Base-by-base conservation (phyloP, 1,140 invertebrate genomes). In the Cherax quadricarinatus region DNA sequence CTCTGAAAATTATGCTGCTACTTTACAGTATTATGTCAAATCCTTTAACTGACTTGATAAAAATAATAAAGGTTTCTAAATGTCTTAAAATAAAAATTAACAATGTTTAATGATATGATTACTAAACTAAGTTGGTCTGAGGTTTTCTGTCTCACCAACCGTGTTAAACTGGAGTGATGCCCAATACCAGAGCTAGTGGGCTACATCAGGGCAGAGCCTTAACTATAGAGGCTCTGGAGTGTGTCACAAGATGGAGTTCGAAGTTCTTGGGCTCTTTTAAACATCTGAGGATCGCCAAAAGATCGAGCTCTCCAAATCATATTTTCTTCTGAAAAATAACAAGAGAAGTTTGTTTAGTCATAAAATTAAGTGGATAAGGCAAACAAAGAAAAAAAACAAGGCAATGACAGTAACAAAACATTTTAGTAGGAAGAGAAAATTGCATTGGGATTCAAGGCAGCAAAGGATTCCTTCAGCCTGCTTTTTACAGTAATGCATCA, bases 171-270 rank as follows among this genome's bases (percentile, higher is more conserved):
- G 84, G 41, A 73, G 57, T 70, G 18, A 49, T 16, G 66, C 24
- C 48, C 48, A 70, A 21, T 21, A 66, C 62, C 10, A 48, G 41
- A 62, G 18, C 16, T 4, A 41, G 9, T 49, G 51, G 60, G 66
- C 66, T 86, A 70, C 48, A 12, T n/a, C 48, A 41, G 41, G 62
- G 30, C 24, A 48, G 21, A 70, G 21, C 70, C 78, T 89, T 88
- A 93, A 78, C 89, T 92, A 86, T 96, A 96, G 62, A 96, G 95
- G 90, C 97, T 96, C 94, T 97, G 96, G 93, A 99, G 95, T 94
- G 96, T 96, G 94, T 98, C 98, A 96, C 99, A 99, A 4, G 98
- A 98, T 9, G 98, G 98, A 93, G 97, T 97, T 93, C 97, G 96
- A 87, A 98, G 97, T 92, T 97, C 97, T 95, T 97, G 97, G 24